Evolutionary conservation across 2,888 invertebrate species (phyloP).

Genomic region (Nezara viridula): DNA sequence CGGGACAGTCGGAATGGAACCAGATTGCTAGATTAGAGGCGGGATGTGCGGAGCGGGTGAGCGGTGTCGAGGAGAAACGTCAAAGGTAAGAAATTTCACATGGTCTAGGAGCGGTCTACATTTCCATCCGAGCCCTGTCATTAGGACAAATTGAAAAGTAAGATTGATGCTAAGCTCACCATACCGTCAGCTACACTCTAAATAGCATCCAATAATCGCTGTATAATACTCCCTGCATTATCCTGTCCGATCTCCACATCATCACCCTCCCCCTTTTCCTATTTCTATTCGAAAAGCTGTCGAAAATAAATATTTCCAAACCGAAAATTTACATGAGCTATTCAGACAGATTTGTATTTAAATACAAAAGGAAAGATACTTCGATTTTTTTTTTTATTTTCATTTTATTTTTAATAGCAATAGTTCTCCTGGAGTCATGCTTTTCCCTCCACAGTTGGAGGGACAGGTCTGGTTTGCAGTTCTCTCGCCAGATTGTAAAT

Average conservation of each 20-base stretch:
- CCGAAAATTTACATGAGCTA: background rate
- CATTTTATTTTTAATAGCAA: too few relatives aligned
- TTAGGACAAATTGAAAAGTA: conserved; percentile 49
- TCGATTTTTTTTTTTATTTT: too few relatives aligned
- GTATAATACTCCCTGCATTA: conserved; percentile 27
- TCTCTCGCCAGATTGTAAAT: too few relatives aligned
- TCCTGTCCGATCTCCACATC: background rate
- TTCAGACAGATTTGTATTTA: background rate
- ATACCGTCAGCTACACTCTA: conserved; percentile 46
- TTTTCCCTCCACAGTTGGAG: too few relatives aligned
- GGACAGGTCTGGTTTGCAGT: too few relatives aligned
- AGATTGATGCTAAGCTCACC: conserved; percentile 46
- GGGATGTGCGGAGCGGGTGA: conserved; percentile 42
- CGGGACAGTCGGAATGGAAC: conserved; percentile 23
- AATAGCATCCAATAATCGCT: conserved; percentile 48
- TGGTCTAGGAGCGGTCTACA: conserved; percentile 51
- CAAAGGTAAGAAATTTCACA: conserved; percentile 48
- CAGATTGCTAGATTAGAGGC: conserved; percentile 46
- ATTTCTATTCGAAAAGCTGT: background rate
- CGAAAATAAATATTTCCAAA: background rate
- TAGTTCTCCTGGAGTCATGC: too few relatives aligned
- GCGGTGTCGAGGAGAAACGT: conserved; percentile 32
- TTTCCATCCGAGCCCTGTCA: conserved; percentile 46
- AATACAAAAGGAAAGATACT: background rate
- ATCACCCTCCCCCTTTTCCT: background rate